Base-by-base conservation (phyloP, 2,888 invertebrate genomes). In the Xanthostigma xanthostigma region DNA sequence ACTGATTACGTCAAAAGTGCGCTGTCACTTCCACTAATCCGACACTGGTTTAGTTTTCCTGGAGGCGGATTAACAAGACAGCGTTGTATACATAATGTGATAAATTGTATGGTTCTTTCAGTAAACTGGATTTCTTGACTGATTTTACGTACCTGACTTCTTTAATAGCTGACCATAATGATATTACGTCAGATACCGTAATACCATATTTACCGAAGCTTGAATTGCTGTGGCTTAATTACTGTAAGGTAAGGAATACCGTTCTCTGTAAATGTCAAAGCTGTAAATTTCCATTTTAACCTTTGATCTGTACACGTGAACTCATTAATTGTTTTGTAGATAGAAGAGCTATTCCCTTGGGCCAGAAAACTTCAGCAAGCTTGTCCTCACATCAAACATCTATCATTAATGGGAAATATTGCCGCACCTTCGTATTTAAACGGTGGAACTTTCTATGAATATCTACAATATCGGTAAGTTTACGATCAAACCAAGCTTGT, bases 381-480 rank as follows among this genome's bases (percentile, higher is more conserved):
- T 2, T 80, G 84, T 55, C 85, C 90, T 0, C 79, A 79, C 57
- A 66, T 92, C 33, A 75, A 76, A 58, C 81, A 82, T 61, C 66
- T 92, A 0, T 86, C 87, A 12, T 70, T 89, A 50, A 87, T 92
- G 89, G 89, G 89, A 14, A 92, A 92, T 65, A 77, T 79, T 0
- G 87, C 85, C 1, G 83, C 84, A 0, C 87, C 86, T 0, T 84
- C 82, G 54, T 81, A 80, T 58, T 73, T 84, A 49, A 84, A 81
- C 55, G 81, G 83, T n/a, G 82, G 82, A 39, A 79, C 78, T 12
- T 81, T 80, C 58, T 80, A 81, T 56, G 84, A 86, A 60, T 83
- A 84, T 59, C 64, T 81, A 11, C 83, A 84, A 57, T 86, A 86
- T 64, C 79, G 86, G 85, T 84, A 63, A 60, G 54, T 33, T 9